A percentile compares a stretch with the other conserved stretches of the same genome.
These are phyloP conservation scores for Thysanoteuthis rhombus DNA, from an alignment of 2,888 invertebrate genomes.

Conservation along the genomic window DNA sequence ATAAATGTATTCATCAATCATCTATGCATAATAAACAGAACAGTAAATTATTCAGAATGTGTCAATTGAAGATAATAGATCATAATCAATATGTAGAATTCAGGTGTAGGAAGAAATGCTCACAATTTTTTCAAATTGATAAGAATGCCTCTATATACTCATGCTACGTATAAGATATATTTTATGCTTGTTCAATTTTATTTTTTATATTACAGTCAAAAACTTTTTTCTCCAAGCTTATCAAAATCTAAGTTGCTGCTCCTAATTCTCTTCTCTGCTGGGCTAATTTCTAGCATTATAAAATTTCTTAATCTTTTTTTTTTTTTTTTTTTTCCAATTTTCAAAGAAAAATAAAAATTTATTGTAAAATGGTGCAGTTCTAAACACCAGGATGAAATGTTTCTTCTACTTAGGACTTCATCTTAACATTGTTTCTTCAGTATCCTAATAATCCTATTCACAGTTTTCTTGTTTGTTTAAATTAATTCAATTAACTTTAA, in stretches of 20 bases:
- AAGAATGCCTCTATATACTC: no score
- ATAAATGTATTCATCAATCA: neutral
- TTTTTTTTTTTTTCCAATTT: no score
- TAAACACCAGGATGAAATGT: neutral
- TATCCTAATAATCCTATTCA: neutral
- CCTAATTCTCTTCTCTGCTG: neutral
- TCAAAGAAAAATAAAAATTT: no score
- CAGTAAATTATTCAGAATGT: no score
- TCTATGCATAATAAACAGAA: no score
- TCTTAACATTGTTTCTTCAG: neutral
- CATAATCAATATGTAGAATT: neutral
- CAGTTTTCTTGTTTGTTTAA: neutral
- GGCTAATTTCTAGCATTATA: neutral
- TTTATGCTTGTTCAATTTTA: neutral
- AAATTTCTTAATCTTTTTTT: neutral
- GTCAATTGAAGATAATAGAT: neutral
- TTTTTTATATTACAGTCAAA: no score
- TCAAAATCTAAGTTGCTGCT: neutral
- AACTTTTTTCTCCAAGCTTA: no score
- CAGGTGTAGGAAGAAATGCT: neutral
- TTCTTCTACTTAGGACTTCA: no score
- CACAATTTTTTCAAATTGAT: neutral
- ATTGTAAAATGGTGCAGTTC: neutral
- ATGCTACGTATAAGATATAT: neutral
- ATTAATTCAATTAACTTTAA: neutral